A percentile compares a stretch with the other conserved stretches of the same genome.
These are phyloP conservation scores for Bugula neritina DNA, from an alignment of 2,888 invertebrate species.

Conservation along the genomic window DNA sequence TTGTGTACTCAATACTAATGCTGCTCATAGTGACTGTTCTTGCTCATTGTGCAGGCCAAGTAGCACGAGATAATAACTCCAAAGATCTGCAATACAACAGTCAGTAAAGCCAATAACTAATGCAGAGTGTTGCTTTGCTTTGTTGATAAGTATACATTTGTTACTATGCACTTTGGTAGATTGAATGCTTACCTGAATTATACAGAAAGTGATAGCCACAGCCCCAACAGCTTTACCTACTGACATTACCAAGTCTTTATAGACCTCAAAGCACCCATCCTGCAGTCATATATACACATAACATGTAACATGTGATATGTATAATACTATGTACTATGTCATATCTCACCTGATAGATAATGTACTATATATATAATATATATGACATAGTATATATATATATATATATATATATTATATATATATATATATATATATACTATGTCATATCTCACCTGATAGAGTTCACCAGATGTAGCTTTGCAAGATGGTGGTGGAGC, in stretches of 20 bases:
- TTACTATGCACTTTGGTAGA: not conserved
- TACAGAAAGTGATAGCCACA: constrained; percentile 8
- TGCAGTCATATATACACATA: too few species aligned
- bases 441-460: too few species aligned
- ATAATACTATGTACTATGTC: too few species aligned
- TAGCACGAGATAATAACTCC: constrained; percentile 23
- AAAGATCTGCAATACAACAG: constrained; percentile 11
- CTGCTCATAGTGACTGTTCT: constrained; percentile 10
- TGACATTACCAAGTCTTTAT: not conserved
- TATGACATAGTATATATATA: too few species aligned
- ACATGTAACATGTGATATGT: too few species aligned
- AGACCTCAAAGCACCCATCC: constrained; percentile 12
- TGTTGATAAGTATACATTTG: not conserved
- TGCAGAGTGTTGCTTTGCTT: not conserved
- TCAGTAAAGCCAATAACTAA: not conserved
- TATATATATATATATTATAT: too few species aligned
- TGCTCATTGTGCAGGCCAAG: constrained; percentile 12
- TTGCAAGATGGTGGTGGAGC: too few species aligned
- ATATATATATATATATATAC: too few species aligned
- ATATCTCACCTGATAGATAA: too few species aligned
- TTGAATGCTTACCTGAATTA: constrained; percentile 18
- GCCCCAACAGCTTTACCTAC: not conserved
- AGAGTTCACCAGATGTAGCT: too few species aligned
- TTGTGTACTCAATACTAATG: too few species aligned
- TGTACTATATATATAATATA: too few species aligned